These are phyloP conservation scores for Meliscaeva auricollis DNA, from an alignment of 2,888 invertebrate genomes.

Conservation along the genomic window DNA sequence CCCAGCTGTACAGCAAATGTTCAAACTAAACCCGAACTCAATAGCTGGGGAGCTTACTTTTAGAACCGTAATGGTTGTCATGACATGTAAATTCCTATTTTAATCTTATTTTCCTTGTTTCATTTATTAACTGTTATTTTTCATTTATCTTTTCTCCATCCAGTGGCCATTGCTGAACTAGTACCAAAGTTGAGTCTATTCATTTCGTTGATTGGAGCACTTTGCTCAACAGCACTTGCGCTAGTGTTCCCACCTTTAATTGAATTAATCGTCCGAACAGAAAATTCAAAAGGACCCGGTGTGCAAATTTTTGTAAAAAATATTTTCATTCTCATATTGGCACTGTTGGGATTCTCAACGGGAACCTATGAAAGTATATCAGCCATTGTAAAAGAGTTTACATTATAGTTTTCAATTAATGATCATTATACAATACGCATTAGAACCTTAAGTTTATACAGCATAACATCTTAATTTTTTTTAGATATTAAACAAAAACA, in stretches of 20 bases:
- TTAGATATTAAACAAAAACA: slow-evolving; percentile 30
- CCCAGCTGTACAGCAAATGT: slow-evolving; percentile 87
- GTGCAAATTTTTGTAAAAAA: slow-evolving; percentile 86
- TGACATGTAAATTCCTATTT: slow-evolving; percentile 92
- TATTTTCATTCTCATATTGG: slow-evolving; percentile 87
- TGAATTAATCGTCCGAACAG: slow-evolving; percentile 90
- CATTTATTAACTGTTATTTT: not conserved
- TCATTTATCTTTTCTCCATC: slow-evolving; percentile 79
- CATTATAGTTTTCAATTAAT: slow-evolving; percentile 35
- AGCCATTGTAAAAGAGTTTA: slow-evolving; percentile 83
- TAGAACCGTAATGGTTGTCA: slow-evolving; percentile 89
- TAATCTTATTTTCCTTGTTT: not conserved
- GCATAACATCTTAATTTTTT: slow-evolving; percentile 38
- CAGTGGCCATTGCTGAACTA: slow-evolving; percentile 93
- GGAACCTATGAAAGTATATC: slow-evolving; percentile 91
- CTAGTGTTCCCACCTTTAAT: slow-evolving; percentile 95
- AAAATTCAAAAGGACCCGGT: slow-evolving; percentile 85
- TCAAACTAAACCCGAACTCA: slow-evolving; percentile 86
- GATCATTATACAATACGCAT: not conserved
- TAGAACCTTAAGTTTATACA: slow-evolving; percentile 8
- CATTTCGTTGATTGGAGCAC: slow-evolving; percentile 95
- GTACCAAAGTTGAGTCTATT: slow-evolving; percentile 94
- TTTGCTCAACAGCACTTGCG: slow-evolving; percentile 94
- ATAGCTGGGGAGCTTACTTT: slow-evolving; percentile 89
- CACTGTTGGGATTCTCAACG: slow-evolving; percentile 89